A percentile compares a stretch with the other conserved stretches of the same genome.
These are phyloP conservation scores for Ageneiosus marmoratus DNA, from an alignment of 2,113 vertebrate species.

Conservation along the genomic window DNA sequence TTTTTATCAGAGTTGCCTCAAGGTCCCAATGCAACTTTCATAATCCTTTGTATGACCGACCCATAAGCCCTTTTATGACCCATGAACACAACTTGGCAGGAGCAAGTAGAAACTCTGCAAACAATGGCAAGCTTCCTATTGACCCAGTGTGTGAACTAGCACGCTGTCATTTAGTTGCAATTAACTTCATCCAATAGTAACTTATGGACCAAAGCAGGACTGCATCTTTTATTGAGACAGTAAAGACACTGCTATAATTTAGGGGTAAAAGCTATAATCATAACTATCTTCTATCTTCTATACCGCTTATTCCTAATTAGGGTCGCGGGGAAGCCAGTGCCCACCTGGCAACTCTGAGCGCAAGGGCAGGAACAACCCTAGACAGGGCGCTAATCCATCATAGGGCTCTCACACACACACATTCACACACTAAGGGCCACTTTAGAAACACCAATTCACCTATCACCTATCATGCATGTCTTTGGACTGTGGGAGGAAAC, in stretches of 20 bases:
- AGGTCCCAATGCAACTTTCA: background rate
- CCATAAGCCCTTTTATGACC: slow-evolving; percentile 44
- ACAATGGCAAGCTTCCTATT: background rate
- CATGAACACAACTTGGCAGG: slow-evolving; percentile 21
- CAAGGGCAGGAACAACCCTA: too few species aligned
- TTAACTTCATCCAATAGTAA: background rate
- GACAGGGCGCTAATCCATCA: too few species aligned
- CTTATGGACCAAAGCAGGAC: background rate
- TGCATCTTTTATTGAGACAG: background rate
- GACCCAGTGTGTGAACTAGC: background rate
- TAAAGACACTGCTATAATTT: background rate
- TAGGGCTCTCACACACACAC: too few species aligned
- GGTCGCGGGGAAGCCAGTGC: too few species aligned
- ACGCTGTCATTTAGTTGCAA: background rate
- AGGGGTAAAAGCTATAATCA: background rate
- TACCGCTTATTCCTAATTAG: too few species aligned
- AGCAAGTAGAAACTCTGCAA: background rate
- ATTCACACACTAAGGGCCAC: too few species aligned
- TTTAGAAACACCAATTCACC: too few species aligned
- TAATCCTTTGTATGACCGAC: slow-evolving; percentile 35
- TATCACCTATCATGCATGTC: too few species aligned
- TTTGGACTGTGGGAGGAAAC: too few species aligned
- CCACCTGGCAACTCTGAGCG: too few species aligned
- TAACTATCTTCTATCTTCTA: too few species aligned
- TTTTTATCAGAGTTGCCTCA: background rate